These are phyloP conservation scores for Linnaemya vulpina DNA, from an alignment of 2,888 invertebrate species.

Conservation along the genomic window DNA sequence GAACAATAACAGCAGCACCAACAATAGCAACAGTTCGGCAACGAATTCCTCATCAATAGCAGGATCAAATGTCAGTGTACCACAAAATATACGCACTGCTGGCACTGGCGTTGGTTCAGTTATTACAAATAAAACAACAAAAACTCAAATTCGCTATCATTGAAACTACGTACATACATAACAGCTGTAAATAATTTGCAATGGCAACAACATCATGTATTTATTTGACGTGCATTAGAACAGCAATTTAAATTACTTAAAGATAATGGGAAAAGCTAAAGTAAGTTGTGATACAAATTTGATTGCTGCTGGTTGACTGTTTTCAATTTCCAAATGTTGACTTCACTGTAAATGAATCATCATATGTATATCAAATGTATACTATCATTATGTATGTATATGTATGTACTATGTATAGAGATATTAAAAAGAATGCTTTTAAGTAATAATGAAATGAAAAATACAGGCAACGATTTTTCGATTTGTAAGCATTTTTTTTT, in stretches of 20 bases:
- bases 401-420: slow-evolving; percentile 5
- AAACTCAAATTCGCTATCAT: slow-evolving; percentile 71
- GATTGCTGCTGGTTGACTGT: slow-evolving; percentile 24
- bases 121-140: slow-evolving; percentile 67
- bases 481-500: slow-evolving; percentile 24
- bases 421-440: slow-evolving; percentile 18
- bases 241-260: slow-evolving; percentile 33
- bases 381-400: background rate
- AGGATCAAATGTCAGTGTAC: slow-evolving; percentile 62
- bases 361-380: slow-evolving; percentile 15
- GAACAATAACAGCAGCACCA: slow-evolving; percentile 65
- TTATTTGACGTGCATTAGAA: slow-evolving; percentile 5
- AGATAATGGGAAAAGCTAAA: slow-evolving; percentile 5
- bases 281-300: slow-evolving; percentile 58
- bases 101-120: slow-evolving; percentile 29
- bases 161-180: slow-evolving; percentile 14
- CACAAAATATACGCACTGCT: slow-evolving; percentile 36
- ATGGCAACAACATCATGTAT: slow-evolving; percentile 1
- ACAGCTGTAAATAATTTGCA: slow-evolving; percentile 25
- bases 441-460: slow-evolving; percentile 4
- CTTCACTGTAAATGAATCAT: slow-evolving; percentile 31
- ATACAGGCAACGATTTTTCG: slow-evolving; percentile 30
- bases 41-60: slow-evolving; percentile 66
- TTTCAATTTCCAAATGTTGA: slow-evolving; percentile 23
- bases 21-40: slow-evolving; percentile 22